These are phyloP conservation scores for Orthosia cruda DNA, from an alignment of 2,888 invertebrate genomes.

Conservation along the genomic window DNA sequence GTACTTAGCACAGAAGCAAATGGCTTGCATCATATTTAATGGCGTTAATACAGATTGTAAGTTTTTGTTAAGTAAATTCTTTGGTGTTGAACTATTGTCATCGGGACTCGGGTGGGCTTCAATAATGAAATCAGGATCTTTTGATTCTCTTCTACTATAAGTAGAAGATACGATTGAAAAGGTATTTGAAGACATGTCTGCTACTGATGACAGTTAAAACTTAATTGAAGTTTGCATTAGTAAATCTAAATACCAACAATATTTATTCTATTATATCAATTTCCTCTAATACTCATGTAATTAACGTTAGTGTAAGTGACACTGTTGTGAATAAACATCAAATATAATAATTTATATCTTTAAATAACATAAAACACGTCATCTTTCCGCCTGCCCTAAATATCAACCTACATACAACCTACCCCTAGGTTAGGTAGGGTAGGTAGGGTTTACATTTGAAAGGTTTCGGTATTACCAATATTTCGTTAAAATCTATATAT, in stretches of 20 bases:
- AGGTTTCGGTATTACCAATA: neutral
- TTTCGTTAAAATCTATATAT: neutral
- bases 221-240: neutral
- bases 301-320: too few species aligned
- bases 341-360: too few species aligned
- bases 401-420: too few species aligned
- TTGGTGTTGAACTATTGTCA: neutral
- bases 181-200: slow-evolving; percentile 1
- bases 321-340: too few species aligned
- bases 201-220: neutral
- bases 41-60: slow-evolving; percentile 1
- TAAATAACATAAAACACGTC: too few species aligned
- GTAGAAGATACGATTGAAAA: neutral
- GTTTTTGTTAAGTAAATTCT: neutral
- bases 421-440: too few species aligned
- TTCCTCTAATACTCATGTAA: too few species aligned
- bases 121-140: neutral
- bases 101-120: neutral
- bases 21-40: neutral
- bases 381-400: too few species aligned
- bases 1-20: slow-evolving; percentile 8
- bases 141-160: neutral
- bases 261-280: too few species aligned
- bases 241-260: neutral
- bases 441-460: too few species aligned